Evolutionary conservation across 2,113 vertebrate species (phyloP), one percentile per base, ranked within the genome.

Genomic region (Mugil cephalus): DNA sequence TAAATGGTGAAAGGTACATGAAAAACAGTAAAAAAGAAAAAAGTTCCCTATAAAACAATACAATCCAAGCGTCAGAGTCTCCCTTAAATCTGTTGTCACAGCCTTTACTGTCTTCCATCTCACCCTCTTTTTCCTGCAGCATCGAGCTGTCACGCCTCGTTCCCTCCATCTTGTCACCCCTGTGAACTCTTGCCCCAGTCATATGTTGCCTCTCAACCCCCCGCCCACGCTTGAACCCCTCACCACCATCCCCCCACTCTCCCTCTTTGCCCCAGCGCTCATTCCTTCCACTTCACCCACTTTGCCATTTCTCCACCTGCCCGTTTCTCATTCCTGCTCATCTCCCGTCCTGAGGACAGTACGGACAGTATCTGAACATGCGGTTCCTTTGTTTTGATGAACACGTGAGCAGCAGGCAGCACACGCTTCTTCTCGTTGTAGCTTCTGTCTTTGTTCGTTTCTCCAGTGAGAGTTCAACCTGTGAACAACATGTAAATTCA

Each of bases 231-330:
- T 30, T 1, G 17, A 56, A 39, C 51, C 76, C 88, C 51, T 24
- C 10, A 54, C 43, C 69, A 51, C 89, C 87, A 80, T 79, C 91
- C 85, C n/a, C 79, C 85, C 77, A 50, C 46, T 64, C 74, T 65
- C 63, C 39, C 82, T 45, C 53, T 60, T 77, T 76, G 67, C 76
- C 84, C 80, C 73, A 65, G 53, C 12, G 1, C 79, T 77, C 75
- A 82, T 89, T 87, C 42, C 77, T 93, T 93, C 88, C 90, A 92
- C 90, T 91, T 92, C 92, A 90, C 85, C 86, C 83, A 72, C 66
- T 91, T 89, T 79, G 52, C 85, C 79, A 80, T 89, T 55, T 65
- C 78, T 91, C 83, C 88, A 89, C 87, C 89, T 90, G 90, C 77
- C 70, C 10, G 17, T 58, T 84, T 84, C 83, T 82, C 89, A 87